phyloP scores from a whole-genome alignment of 2,888 invertebrate genomes.

The Pseudococcus longispinus region DNA sequence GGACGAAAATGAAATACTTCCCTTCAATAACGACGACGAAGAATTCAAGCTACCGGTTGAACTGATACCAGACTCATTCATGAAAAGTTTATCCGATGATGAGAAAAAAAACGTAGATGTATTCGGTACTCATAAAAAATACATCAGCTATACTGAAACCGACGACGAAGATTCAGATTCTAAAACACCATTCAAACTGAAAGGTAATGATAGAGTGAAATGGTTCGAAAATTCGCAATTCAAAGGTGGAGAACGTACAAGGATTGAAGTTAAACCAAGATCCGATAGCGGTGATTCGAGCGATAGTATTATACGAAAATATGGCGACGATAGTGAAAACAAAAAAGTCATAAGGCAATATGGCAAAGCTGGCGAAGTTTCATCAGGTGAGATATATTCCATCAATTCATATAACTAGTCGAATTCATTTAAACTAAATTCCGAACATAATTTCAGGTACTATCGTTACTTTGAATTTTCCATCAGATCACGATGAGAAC shows the following conservation, averaged over 20 bases:
- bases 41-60: constrained; percentile 41
- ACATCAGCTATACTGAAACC: background rate
- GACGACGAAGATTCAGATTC: constrained; percentile 42
- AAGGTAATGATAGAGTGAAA: constrained; percentile 49
- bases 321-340: background rate
- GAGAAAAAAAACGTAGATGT: constrained; percentile 44
- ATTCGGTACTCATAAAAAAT: constrained; percentile 19
- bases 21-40: constrained; percentile 32
- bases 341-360: constrained; percentile 45
- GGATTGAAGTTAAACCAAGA: background rate
- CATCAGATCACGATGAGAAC: constrained; percentile 27
- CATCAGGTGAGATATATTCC: constrained; percentile 33
- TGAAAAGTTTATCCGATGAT: constrained; percentile 45
- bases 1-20: constrained; percentile 38
- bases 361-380: constrained; percentile 51
- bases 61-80: constrained; percentile 16
- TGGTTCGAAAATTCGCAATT: constrained; percentile 43
- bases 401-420: background rate
- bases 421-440: background rate
- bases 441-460: background rate
- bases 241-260: constrained; percentile 12
- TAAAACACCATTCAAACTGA: constrained; percentile 45
- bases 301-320: constrained; percentile 16
- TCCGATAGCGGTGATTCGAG: background rate
- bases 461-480: constrained; percentile 25